These are phyloP conservation scores for Propithecus deckenii DNA, from an alignment of 2,797 vertebrate species.

Conservation along the genomic window DNA sequence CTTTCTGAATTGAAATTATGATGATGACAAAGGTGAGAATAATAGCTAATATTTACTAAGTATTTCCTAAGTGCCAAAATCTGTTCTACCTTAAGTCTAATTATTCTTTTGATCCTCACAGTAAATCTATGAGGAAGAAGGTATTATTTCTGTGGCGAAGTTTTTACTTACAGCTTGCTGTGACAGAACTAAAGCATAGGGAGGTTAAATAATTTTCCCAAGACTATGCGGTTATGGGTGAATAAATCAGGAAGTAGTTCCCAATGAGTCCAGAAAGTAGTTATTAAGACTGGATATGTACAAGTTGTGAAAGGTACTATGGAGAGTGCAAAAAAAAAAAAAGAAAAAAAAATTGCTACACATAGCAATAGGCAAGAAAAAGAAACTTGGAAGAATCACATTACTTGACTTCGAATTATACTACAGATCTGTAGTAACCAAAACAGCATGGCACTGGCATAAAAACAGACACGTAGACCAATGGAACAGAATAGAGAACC, in stretches of 20 bases:
- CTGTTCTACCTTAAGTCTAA: background rate
- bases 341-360: background rate
- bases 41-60: background rate
- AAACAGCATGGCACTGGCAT: background rate
- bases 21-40: background rate
- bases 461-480: background rate
- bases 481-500: background rate
- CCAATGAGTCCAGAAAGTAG: background rate
- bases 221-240: background rate
- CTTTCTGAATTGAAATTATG: slow-evolving; percentile 33
- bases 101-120: background rate
- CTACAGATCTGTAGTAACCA: background rate
- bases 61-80: background rate
- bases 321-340: background rate
- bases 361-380: background rate
- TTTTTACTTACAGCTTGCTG: background rate
- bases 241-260: background rate
- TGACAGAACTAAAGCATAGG: background rate
- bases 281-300: background rate
- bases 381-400: background rate
- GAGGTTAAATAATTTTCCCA: background rate
- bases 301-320: background rate
- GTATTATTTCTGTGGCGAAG: background rate
- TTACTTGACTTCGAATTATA: background rate
- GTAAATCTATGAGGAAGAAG: background rate